phyloP scores from a whole-genome alignment of 2,797 vertebrate genomes.

The Lepidocolaptes lacrymiger region DNA sequence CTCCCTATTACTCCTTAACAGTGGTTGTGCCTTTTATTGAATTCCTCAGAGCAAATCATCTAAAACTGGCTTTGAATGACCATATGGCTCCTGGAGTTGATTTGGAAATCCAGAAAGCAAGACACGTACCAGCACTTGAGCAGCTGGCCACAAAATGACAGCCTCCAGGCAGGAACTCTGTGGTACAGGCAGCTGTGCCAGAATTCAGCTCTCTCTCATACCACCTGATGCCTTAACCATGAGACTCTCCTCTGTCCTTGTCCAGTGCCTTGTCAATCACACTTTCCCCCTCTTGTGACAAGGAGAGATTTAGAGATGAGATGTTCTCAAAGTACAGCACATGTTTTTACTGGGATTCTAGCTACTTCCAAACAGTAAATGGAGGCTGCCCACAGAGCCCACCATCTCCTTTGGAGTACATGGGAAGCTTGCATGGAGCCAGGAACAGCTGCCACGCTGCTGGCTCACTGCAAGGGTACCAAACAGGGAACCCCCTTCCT shows the following conservation, averaged over 20 bases:
- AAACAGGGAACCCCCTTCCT: neutral
- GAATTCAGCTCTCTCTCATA: neutral
- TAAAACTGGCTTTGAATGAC: constrained; percentile 4
- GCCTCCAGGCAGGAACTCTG: neutral
- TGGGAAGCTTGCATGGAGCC: neutral
- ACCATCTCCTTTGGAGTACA: neutral
- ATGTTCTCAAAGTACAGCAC: neutral
- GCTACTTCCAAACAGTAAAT: neutral
- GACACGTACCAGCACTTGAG: neutral
- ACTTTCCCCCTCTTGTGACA: neutral
- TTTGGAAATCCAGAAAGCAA: constrained; percentile 21
- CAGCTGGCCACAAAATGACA: constrained; percentile 1
- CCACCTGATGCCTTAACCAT: neutral
- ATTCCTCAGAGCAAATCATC: constrained; percentile 5
- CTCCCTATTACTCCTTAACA: neutral
- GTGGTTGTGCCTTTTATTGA: constrained; percentile 12
- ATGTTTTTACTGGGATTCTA: neutral
- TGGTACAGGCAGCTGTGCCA: neutral
- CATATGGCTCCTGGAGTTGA: neutral
- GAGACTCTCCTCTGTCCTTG: neutral
- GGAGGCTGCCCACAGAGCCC: neutral
- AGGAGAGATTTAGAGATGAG: neutral
- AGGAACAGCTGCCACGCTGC: neutral
- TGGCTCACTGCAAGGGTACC: neutral
- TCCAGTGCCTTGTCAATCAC: neutral